These are phyloP conservation scores for Picus viridis DNA, from an alignment of 2,797 vertebrate genomes.

Conservation along the genomic window DNA sequence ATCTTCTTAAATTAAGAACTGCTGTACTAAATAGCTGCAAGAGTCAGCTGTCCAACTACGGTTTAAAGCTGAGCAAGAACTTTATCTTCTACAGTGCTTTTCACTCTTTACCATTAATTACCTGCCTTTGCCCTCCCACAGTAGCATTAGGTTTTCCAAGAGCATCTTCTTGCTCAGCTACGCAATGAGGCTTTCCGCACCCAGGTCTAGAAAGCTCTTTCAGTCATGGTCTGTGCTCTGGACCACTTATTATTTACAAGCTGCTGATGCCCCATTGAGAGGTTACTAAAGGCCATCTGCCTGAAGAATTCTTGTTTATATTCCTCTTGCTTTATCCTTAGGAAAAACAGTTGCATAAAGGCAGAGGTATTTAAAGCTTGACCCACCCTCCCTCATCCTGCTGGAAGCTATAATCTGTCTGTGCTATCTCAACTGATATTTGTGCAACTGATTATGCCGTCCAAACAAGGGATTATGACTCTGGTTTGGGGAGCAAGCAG, in stretches of 20 bases:
- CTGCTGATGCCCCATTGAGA: background rate
- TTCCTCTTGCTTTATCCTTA: conserved; percentile 48
- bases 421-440: conserved; percentile 53
- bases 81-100: background rate
- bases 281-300: conserved; percentile 59
- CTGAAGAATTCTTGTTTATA: conserved; percentile 50
- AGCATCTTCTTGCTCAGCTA: background rate
- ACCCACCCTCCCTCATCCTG: conserved; percentile 27
- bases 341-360: conserved; percentile 60
- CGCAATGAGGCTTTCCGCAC: background rate
- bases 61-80: background rate
- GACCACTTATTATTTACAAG: conserved; percentile 20
- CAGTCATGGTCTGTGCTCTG: background rate
- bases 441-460: conserved; percentile 50
- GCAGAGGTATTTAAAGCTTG: conserved; percentile 60
- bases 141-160: background rate
- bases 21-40: background rate
- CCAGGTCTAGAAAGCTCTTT: background rate
- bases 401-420: conserved; percentile 62
- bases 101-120: background rate
- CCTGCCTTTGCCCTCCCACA: background rate
- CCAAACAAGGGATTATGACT: conserved; percentile 60
- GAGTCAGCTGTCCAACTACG: background rate
- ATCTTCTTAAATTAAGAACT: background rate
- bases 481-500: conserved; percentile 32